Conservation (phyloP, 2,888 invertebrate species). For the Caenorhabditis angaria region DNA sequence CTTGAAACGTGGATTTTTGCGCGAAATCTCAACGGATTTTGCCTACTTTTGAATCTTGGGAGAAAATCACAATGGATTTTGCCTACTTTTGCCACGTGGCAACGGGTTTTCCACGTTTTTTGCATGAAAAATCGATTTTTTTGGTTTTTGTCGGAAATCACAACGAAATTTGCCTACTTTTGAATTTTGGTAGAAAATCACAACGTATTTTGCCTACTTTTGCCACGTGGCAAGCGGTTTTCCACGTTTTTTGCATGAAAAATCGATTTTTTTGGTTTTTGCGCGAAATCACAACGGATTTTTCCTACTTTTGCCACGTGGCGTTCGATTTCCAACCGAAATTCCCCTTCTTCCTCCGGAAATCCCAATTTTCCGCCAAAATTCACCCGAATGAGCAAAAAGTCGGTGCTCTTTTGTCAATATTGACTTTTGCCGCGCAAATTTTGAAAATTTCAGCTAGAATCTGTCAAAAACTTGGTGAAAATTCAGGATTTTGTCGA, state of each 20-base stretch:
- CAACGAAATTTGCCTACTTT: background rate
- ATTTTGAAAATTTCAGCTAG: too few relatives aligned
- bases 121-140: background rate
- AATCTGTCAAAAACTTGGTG: too few relatives aligned
- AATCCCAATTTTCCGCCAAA: background rate
- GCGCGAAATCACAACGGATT: too few relatives aligned
- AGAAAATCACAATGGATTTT: background rate
- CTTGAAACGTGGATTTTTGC: constrained; percentile 1
- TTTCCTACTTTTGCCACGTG: too few relatives aligned
- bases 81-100: background rate
- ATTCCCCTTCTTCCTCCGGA: background rate
- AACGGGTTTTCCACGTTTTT: background rate
- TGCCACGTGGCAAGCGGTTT: too few relatives aligned
- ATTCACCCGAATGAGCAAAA: too few relatives aligned
- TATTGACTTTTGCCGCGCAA: too few relatives aligned
- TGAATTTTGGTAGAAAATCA: background rate
- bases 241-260: too few relatives aligned
- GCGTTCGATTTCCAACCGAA: background rate
- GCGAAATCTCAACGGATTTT: background rate
- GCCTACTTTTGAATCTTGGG: background rate
- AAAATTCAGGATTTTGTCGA: too few relatives aligned
- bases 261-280: too few relatives aligned
- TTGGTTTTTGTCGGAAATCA: background rate
- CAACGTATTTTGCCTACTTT: too few relatives aligned
- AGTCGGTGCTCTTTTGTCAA: too few relatives aligned